Conservation (phyloP, 2,113 vertebrate species). For the Oryzias javanicus region DNA sequence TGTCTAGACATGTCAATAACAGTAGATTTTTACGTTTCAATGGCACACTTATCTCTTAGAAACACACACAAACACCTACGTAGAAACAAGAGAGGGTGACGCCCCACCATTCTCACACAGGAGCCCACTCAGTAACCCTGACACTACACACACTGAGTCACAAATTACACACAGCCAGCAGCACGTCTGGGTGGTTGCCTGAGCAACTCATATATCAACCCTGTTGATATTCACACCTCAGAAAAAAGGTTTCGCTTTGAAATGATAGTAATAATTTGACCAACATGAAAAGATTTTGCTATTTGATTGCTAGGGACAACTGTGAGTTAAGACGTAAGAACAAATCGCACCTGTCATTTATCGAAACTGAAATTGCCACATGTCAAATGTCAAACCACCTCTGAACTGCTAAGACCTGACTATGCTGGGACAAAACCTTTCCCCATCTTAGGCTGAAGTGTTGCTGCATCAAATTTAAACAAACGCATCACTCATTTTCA, state of each 20-base stretch:
- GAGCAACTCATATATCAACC: slow-evolving; percentile 14
- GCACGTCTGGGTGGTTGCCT: slow-evolving; percentile 29
- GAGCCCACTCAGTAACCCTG: slow-evolving; percentile 14
- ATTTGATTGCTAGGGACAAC: not conserved
- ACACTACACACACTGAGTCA: slow-evolving; percentile 49
- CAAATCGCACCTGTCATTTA: too few species aligned
- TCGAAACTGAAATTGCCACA: too few species aligned
- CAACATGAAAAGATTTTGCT: not conserved
- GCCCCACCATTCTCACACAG: slow-evolving; percentile 4
- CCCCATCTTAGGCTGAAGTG: slow-evolving; percentile 20
- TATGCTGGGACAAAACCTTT: slow-evolving; percentile 2
- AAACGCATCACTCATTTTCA: slow-evolving; percentile 16
- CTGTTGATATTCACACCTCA: slow-evolving; percentile 23
- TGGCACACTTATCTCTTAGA: slow-evolving; percentile 43
- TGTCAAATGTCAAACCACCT: slow-evolving; percentile 13
- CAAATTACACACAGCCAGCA: slow-evolving; percentile 39
- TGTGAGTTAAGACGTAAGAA: not conserved
- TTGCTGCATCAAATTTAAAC: slow-evolving; percentile 6
- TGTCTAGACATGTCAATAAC: slow-evolving; percentile 64
- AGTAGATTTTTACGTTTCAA: slow-evolving; percentile 39
- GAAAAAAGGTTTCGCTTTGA: slow-evolving; percentile 17
- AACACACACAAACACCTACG: slow-evolving; percentile 7
- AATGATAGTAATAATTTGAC: not conserved
- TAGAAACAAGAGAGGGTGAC: not conserved
- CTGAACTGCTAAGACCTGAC: slow-evolving; percentile 1